These are phyloP conservation scores for Natator depressus DNA, from an alignment of 2,113 vertebrate genomes.

Conservation along the genomic window DNA sequence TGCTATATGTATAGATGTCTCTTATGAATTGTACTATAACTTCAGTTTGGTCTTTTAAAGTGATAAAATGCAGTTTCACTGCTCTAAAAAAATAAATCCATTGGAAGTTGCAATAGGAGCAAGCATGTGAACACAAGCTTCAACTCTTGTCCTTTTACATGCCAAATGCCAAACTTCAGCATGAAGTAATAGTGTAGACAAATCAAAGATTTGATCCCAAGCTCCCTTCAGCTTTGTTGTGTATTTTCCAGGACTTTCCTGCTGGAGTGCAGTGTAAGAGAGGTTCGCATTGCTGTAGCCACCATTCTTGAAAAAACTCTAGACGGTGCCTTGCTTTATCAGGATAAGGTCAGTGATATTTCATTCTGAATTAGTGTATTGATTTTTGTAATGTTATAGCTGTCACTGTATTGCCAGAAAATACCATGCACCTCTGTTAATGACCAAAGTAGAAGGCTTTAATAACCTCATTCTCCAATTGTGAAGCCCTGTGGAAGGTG, in stretches of 20 bases:
- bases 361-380: neutral
- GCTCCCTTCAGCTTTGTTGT: conserved; percentile 37
- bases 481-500: too few species aligned
- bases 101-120: neutral
- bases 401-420: neutral
- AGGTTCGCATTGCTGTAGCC: conserved; percentile 93
- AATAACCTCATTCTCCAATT: fast-evolving
- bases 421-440: neutral
- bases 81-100: neutral
- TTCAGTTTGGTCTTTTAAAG: neutral
- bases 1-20: neutral
- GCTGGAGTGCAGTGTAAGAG: conserved; percentile 94
- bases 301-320: conserved; percentile 97
- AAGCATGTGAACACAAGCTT: neutral
- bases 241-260: conserved; percentile 88
- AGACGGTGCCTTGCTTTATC: conserved; percentile 94
- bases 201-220: neutral
- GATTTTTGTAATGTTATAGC: neutral
- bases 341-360: conserved; percentile 84
- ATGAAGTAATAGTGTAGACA: neutral
- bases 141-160: neutral
- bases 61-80: neutral
- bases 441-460: neutral
- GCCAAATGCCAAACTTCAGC: neutral
- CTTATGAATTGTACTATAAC: neutral